Evolutionary conservation across 2,797 vertebrate species (phyloP), one percentile per base, ranked within the genome.

Genomic region (Hipposideros larvatus): DNA sequence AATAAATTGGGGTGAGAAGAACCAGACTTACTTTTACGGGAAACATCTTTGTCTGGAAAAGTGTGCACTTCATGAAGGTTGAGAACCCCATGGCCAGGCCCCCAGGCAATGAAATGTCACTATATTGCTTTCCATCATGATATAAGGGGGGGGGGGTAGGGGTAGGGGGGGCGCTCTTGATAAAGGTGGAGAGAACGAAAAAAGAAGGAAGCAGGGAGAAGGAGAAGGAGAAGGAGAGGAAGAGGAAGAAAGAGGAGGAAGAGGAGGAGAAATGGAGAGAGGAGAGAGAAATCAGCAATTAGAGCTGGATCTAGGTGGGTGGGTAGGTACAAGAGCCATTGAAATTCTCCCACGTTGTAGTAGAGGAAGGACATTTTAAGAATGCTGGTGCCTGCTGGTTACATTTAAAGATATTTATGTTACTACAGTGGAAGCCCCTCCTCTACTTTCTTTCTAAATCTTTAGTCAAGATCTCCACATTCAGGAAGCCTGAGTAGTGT

Each of bases 1-100:
- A 85, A 89, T 43, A 86, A 78, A 24, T 61, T 1, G 4, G 18
- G 14, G 59, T 78, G 41, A 74, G n/a, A 85, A 91, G 51, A 80
- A 74, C 18, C 31, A 71, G 37, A 21, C 24, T 86, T 46, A 48
- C 41, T 87, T 73, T 88, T 68, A 79, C 24, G 51, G 24, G 13
- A 86, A 55, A 14, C 24, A 68, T 88, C 77, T 63, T 85, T 85
- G 61, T 63, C 80, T 71, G 82, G 63, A 74, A 85, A 94, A 91
- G 31, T 61, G 34, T 86, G 22, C 71, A 46, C 10, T 57, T 51
- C n/a, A 3, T 57, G n/a, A 92, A 92, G 28, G 26, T 51, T 88
- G 37, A 94, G 84, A 37, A 70, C 31, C 43, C 77, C 68, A 28
- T 11, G n/a, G 51, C 63, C 63, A 89, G 87, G 70, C 90, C 90